Evolutionary conservation across 2,888 invertebrate species (phyloP).

Genomic region (Apamea anceps): DNA sequence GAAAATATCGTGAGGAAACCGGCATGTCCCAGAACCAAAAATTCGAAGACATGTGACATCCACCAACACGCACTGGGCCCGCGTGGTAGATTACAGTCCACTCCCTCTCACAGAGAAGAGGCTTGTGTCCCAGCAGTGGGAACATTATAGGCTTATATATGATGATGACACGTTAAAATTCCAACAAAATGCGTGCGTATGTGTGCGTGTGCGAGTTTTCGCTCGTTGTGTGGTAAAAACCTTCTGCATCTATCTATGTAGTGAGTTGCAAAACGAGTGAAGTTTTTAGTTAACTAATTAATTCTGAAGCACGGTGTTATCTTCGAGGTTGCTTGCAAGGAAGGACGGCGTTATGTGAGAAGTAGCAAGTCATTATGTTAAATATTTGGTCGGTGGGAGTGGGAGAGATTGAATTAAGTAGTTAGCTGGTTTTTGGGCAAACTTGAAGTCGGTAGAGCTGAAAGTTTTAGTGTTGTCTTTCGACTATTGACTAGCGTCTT

Average conservation of each 20-base stretch:
- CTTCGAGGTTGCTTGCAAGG: slow-evolving; percentile 63
- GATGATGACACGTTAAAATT: too few species aligned
- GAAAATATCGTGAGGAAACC: too few species aligned
- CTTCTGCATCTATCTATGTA: slow-evolving; percentile 12
- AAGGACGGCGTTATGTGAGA: slow-evolving; percentile 64
- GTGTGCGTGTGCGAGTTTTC: not conserved
- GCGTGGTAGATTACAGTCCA: too few species aligned
- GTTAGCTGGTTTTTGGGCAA: slow-evolving; percentile 24
- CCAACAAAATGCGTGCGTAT: not conserved
- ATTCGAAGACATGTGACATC: too few species aligned
- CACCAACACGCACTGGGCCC: too few species aligned
- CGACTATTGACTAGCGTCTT: not conserved
- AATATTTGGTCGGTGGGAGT: slow-evolving; percentile 41
- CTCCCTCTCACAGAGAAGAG: too few species aligned
- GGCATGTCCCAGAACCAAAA: too few species aligned
- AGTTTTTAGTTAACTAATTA: slow-evolving; percentile 84
- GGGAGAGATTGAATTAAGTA: slow-evolving; percentile 30
- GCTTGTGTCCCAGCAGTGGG: too few species aligned
- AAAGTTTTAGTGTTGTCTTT: slow-evolving; percentile 16
- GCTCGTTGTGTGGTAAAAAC: not conserved
- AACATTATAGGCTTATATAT: too few species aligned
- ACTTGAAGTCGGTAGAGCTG: not conserved
- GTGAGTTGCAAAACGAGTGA: slow-evolving; percentile 71
- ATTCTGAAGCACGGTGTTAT: slow-evolving; percentile 82
- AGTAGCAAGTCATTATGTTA: slow-evolving; percentile 52